Percentiles rank a stretch among this genome's conserved stretches.
phyloP scores from a whole-genome alignment of 1,140 invertebrate genomes.

The Drosophila leontia region DNA sequence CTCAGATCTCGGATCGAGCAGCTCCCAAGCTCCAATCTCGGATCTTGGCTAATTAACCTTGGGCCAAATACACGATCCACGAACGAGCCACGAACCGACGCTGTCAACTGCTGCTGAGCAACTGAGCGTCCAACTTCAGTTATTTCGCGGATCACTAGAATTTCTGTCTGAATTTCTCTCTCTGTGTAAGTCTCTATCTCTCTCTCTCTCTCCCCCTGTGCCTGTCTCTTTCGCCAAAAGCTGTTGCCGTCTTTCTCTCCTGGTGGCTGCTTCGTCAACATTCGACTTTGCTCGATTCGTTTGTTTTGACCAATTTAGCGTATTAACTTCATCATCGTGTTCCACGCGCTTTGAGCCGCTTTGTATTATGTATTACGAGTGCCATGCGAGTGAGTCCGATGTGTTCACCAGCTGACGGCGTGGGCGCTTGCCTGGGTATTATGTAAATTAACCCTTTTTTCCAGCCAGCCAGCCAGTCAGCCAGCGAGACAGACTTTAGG shows the following conservation, averaged over 20 bases:
- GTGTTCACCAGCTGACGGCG: slow-evolving; percentile 43
- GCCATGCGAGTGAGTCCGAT: slow-evolving; percentile 11
- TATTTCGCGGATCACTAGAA: slow-evolving; percentile 79
- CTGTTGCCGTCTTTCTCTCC: slow-evolving; percentile 19
- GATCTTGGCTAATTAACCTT: slow-evolving; percentile 38
- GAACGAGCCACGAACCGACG: slow-evolving; percentile 40
- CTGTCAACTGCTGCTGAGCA: slow-evolving; percentile 67
- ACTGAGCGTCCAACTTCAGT: slow-evolving; percentile 70
- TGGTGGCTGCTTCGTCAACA: slow-evolving; percentile 16
- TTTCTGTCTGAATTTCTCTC: slow-evolving; percentile 39
- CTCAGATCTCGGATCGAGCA: slow-evolving; percentile 15
- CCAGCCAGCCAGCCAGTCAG: background rate
- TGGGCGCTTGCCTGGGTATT: slow-evolving; percentile 47
- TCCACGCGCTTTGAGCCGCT: slow-evolving; percentile 50
- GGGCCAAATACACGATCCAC: slow-evolving; percentile 29
- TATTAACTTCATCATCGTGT: slow-evolving; percentile 72
- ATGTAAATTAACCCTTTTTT: slow-evolving; percentile 39
- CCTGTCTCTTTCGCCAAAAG: slow-evolving; percentile 19
- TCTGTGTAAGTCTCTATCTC: slow-evolving; percentile 7
- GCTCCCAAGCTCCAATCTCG: slow-evolving; percentile 24
- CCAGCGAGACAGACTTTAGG: slow-evolving; percentile 1
- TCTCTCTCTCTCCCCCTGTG: background rate
- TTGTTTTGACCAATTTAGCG: slow-evolving; percentile 82
- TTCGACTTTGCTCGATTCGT: slow-evolving; percentile 43
- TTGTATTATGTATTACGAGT: slow-evolving; percentile 15